Evolutionary conservation across 2,888 invertebrate genomes (phyloP).

Genomic region (Masnerella sp.): DNA sequence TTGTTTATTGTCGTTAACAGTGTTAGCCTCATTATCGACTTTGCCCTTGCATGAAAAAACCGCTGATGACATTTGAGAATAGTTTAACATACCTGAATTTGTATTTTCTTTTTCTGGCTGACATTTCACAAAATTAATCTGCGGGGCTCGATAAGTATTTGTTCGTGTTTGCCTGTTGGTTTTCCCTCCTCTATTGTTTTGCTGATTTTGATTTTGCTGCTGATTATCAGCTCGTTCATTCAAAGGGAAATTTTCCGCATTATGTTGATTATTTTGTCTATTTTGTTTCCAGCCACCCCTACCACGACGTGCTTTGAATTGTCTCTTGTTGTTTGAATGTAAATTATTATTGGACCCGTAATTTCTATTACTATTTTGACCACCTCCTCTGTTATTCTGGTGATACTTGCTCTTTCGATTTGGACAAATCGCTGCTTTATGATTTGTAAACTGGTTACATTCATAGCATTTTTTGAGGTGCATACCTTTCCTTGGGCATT

Average conservation of each 20-base stretch:
- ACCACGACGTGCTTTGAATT: background rate
- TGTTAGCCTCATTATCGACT: background rate
- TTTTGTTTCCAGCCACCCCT: background rate
- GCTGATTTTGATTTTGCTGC: background rate
- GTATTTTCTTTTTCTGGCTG: background rate
- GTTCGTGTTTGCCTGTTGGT: background rate
- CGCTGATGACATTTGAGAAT: no score
- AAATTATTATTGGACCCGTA: background rate
- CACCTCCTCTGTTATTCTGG: background rate
- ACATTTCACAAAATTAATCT: background rate
- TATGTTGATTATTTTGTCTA: background rate
- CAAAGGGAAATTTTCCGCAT: no score
- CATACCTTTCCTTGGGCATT: slow-evolving; percentile 4
- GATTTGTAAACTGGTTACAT: background rate
- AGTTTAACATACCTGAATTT: background rate
- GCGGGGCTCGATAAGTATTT: background rate
- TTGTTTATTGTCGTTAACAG: background rate
- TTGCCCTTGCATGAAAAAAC: background rate
- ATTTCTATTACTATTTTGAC: background rate
- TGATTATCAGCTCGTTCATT: background rate
- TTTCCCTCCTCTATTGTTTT: background rate
- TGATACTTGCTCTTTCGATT: background rate
- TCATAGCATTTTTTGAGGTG: background rate
- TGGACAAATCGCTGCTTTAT: background rate
- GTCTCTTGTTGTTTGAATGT: background rate